Conservation (phyloP, 1,140 invertebrate species). For the Zaprionus ornatus region DNA sequence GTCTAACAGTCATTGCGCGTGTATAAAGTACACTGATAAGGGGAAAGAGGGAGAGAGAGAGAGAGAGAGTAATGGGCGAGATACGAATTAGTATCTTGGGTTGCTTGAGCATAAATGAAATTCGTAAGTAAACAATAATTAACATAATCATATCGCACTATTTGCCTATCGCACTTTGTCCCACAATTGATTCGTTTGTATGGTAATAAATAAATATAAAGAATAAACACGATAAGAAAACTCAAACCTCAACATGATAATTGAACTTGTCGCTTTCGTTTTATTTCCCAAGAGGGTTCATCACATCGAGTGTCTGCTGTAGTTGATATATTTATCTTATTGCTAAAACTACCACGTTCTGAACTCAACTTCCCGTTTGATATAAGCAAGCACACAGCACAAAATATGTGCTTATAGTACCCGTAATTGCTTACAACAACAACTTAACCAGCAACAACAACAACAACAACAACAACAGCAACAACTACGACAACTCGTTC, state of each 20-base stretch:
- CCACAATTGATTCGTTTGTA: slow-evolving; percentile 1
- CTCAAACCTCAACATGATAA: not conserved
- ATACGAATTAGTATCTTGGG: not conserved
- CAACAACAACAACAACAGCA: not conserved
- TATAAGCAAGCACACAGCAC: slow-evolving; percentile 1
- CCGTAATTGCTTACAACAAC: slow-evolving; percentile 34
- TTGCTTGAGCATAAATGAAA: not conserved
- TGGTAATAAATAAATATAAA: not conserved
- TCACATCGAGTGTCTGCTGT: not conserved
- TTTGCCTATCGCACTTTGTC: not conserved
- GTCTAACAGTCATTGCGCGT: slow-evolving; percentile 23
- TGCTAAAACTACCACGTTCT: slow-evolving; percentile 32
- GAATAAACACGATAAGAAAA: not conserved
- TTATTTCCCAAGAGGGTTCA: not conserved
- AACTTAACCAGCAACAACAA: not conserved
- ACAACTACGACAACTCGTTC: not conserved
- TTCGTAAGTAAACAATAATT: not conserved
- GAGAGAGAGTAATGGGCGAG: not conserved
- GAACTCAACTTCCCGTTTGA: slow-evolving; percentile 44
- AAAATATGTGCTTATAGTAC: slow-evolving; percentile 13
- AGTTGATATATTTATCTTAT: slow-evolving; percentile 17
- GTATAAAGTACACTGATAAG: not conserved
- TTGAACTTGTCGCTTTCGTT: not conserved
- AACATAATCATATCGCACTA: not conserved
- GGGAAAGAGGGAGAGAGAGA: not conserved